Evolutionary conservation across 2,797 vertebrate species (phyloP), one percentile per base, ranked within the genome.

Genomic region (Synanceia verrucosa): DNA sequence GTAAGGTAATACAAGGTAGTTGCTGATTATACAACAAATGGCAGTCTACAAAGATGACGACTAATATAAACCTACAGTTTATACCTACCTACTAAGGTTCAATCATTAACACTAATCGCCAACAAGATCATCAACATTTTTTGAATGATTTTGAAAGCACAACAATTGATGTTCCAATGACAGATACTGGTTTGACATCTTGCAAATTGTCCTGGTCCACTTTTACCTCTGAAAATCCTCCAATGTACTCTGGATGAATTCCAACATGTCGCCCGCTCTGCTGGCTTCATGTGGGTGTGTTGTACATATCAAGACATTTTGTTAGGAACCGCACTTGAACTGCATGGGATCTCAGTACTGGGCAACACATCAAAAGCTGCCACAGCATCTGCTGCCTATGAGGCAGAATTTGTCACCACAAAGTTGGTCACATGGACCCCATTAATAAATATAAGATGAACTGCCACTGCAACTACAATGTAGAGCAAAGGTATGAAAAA

Each of bases 301-400:
- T 66, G 71, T 77, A 76, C 76, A 71, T 69, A 75, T 80, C 65
- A 84, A 74, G 52, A 76, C 44, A 76, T 70, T 63, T 76, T 81
- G 68, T 81, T 68, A 47, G 72, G 43, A 79, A 48, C 72, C 75
- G 76, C 48, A 82, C 68, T 79, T 77, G 23, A 69, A 70, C 78
- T 78, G 69, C 82, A 79, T 70, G 79, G 24, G 67, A 70, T 80
- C 78, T 81, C 70, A 63, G 68, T 16, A 39, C 73, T 78, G 77
- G 83, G 88, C 68, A 85, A 57, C 63, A 81, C 72, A 84, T 88
- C 79, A 88, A 89, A 86, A 69, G 70, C 77, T 53, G 39, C 29
- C 6, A 1, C 41, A 72, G 57, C 70, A 75, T 82, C 78, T 85
- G 76, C 56, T 78, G 73, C 75, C 59, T 58, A 44, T 29, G 24